phyloP scores from a whole-genome alignment of 2,113 vertebrate genomes.

The Phyllostomus hastatus region DNA sequence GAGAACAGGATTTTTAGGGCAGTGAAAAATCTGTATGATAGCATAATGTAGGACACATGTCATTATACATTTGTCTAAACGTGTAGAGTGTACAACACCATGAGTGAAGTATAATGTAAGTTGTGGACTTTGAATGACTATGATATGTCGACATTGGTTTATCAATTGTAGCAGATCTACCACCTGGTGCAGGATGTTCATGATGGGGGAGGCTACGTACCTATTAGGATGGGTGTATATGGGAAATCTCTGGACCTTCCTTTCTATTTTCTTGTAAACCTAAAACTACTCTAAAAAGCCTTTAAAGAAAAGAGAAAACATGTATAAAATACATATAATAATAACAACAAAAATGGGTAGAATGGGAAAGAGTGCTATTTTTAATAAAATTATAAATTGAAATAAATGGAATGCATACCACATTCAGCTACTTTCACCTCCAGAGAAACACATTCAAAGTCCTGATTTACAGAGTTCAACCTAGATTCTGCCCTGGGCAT shows the following conservation, averaged over 20 bases:
- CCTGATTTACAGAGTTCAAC: neutral
- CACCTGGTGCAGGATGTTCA: neutral
- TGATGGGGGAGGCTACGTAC: neutral
- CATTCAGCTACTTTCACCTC: neutral
- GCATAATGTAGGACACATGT: neutral
- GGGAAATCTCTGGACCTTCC: neutral
- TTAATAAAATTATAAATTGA: neutral
- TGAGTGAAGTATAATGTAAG: neutral
- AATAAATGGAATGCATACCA: neutral
- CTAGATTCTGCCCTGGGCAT: neutral
- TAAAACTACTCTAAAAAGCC: neutral
- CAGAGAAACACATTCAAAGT: conserved; percentile 7
- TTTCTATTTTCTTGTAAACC: neutral
- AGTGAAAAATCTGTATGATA: neutral
- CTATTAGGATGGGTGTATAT: too few species aligned
- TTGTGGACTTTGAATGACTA: neutral
- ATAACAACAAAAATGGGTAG: neutral
- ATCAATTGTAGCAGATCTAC: neutral
- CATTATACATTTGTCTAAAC: neutral
- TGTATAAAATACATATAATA: neutral
- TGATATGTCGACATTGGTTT: neutral
- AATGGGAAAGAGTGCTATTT: neutral
- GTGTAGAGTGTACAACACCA: neutral
- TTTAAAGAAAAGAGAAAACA: neutral
- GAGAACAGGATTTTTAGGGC: neutral